Evolutionary conservation across 2,888 invertebrate species (phyloP).

Genomic region (Copidosoma aretas): DNA sequence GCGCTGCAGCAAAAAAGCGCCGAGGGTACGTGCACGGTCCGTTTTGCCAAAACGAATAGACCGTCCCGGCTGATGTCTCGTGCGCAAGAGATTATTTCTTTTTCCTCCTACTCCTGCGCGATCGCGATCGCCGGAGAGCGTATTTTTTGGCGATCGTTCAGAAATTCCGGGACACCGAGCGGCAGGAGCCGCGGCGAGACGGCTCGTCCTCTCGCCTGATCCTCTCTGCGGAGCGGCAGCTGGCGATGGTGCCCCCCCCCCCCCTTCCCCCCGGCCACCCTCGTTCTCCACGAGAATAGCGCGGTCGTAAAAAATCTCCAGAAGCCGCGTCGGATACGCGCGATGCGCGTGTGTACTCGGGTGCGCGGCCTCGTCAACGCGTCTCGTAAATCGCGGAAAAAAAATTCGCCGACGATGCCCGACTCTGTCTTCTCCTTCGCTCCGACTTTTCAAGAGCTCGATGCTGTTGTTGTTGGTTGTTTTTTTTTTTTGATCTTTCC

Average conservation of each 20-base stretch:
- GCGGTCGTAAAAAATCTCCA: conserved; percentile 18
- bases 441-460: conserved; percentile 6
- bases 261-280: no score
- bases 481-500: not conserved
- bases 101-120: no score
- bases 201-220: conserved; percentile 12
- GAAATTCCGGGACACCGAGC: conserved; percentile 6
- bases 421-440: not conserved
- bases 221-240: not conserved
- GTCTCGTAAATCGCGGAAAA: conserved; percentile 28
- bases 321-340: conserved; percentile 1
- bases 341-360: not conserved
- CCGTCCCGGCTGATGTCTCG: no score
- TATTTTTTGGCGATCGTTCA: conserved; percentile 36
- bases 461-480: not conserved
- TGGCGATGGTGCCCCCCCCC: not conserved
- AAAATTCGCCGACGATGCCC: not conserved
- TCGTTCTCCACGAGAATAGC: conserved; percentile 1
- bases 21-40: no score
- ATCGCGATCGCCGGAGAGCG: not conserved
- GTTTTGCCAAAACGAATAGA: no score
- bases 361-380: not conserved
- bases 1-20: no score
- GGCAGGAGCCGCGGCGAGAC: not conserved
- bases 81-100: no score